phyloP scores from a whole-genome alignment of 2,888 invertebrate genomes.

The Sphinx pinastri region DNA sequence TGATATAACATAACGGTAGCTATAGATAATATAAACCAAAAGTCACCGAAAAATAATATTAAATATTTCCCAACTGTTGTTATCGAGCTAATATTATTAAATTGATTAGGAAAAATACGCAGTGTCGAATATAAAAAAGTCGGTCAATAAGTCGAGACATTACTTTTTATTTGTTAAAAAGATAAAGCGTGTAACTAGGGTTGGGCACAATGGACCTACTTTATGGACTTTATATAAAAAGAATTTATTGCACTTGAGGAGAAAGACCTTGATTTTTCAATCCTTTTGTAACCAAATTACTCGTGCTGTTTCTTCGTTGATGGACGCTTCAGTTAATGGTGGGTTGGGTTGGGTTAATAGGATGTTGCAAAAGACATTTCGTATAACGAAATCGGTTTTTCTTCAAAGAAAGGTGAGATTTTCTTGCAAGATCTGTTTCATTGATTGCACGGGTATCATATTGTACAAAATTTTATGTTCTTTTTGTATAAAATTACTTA shows the following conservation, averaged over 20 bases:
- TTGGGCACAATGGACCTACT: background rate
- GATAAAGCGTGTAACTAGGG: constrained; percentile 10
- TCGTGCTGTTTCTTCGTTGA: background rate
- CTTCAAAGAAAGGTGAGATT: no score
- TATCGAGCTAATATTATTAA: no score
- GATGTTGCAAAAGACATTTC: background rate
- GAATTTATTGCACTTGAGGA: constrained; percentile 17
- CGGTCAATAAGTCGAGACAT: background rate
- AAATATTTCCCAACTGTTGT: no score
- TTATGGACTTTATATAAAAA: constrained; percentile 4
- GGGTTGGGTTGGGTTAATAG: background rate
- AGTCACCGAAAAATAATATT: no score
- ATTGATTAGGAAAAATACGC: no score
- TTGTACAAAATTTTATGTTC: no score
- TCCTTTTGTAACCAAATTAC: constrained; percentile 8
- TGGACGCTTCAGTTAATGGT: constrained; percentile 3
- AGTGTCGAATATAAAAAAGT: background rate
- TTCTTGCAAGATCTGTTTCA: no score
- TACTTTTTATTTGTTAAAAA: constrained; percentile 24
- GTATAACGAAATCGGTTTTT: no score
- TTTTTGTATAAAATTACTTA: no score
- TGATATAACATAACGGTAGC: no score
- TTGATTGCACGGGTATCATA: no score
- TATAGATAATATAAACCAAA: no score
- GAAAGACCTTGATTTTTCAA: constrained; percentile 7